Evolutionary conservation across 2,113 vertebrate species (phyloP).

Genomic region (Catharus minimus): DNA sequence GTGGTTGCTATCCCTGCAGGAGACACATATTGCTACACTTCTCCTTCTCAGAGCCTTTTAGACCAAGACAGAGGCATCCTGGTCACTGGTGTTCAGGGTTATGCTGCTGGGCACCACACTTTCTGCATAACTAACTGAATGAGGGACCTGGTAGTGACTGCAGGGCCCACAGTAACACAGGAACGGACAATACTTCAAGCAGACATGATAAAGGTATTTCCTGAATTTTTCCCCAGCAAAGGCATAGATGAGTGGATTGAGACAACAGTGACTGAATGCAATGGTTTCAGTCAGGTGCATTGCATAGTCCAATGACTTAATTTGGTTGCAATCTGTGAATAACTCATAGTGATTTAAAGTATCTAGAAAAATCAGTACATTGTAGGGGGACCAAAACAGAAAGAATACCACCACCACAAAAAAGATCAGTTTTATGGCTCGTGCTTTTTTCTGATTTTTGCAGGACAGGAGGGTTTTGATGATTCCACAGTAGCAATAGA

Average conservation of each 20-base stretch:
- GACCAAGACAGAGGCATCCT: conserved; percentile 29
- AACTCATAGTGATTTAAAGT: conserved; percentile 70
- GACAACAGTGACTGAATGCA: conserved; percentile 85
- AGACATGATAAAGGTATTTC: conserved; percentile 71
- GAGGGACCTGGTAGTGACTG: not conserved
- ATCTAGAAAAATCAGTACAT: conserved; percentile 81
- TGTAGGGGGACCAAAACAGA: conserved; percentile 91
- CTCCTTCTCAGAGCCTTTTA: not conserved
- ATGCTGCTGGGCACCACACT: conserved; percentile 31
- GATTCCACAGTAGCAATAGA: conserved; percentile 86
- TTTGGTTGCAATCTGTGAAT: conserved; percentile 54
- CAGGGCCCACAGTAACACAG: conserved; percentile 42
- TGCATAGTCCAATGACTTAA: conserved; percentile 20
- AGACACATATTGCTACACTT: not conserved
- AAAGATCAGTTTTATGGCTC: conserved; percentile 84
- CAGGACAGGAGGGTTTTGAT: conserved; percentile 78
- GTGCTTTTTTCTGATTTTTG: conserved; percentile 81
- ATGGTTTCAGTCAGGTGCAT: conserved; percentile 78
- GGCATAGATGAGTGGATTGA: conserved; percentile 92
- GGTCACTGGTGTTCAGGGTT: conserved; percentile 67
- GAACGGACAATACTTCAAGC: conserved; percentile 55
- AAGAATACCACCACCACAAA: conserved; percentile 82
- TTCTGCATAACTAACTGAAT: conserved; percentile 39
- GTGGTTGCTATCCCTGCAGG: not conserved
- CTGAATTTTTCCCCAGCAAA: conserved; percentile 91